Evolutionary conservation across 1,140 invertebrate genomes (phyloP).

Genomic region (Lucilia sericata): DNA sequence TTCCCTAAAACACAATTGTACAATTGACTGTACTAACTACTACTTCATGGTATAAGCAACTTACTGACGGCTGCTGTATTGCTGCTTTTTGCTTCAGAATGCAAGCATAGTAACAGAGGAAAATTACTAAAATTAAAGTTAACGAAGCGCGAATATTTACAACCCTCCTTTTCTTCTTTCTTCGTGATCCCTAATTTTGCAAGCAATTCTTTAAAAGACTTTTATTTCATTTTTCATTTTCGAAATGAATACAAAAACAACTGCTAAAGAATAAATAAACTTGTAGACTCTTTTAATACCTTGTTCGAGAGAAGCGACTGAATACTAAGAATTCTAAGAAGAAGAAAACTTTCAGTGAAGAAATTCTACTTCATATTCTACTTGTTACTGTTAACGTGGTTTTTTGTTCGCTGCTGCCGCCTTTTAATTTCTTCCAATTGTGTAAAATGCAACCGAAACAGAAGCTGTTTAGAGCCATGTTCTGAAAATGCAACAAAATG

Average conservation of each 20-base stretch:
- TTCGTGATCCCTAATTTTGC: conserved; percentile 3
- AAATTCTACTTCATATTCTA: neutral
- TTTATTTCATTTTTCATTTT: neutral
- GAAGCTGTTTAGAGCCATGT: conserved; percentile 8
- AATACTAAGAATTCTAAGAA: neutral
- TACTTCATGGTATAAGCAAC: too few species aligned
- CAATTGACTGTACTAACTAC: too few species aligned
- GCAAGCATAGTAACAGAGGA: neutral
- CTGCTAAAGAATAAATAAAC: neutral
- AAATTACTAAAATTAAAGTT: conserved; percentile 45
- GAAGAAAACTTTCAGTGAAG: neutral
- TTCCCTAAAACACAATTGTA: neutral
- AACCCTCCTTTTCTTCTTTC: neutral
- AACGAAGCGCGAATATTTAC: conserved; percentile 43
- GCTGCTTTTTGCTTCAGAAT: neutral
- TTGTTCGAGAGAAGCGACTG: neutral
- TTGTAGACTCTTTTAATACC: neutral
- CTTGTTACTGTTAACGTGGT: neutral
- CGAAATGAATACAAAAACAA: neutral
- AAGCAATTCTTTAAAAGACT: neutral
- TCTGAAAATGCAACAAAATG: conserved; percentile 32
- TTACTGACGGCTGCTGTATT: too few species aligned
- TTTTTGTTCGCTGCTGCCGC: neutral
- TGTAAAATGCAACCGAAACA: neutral
- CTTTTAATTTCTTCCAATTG: neutral